Evolutionary conservation across 2,888 invertebrate genomes (phyloP).

Genomic region (Poecilus cupreus): DNA sequence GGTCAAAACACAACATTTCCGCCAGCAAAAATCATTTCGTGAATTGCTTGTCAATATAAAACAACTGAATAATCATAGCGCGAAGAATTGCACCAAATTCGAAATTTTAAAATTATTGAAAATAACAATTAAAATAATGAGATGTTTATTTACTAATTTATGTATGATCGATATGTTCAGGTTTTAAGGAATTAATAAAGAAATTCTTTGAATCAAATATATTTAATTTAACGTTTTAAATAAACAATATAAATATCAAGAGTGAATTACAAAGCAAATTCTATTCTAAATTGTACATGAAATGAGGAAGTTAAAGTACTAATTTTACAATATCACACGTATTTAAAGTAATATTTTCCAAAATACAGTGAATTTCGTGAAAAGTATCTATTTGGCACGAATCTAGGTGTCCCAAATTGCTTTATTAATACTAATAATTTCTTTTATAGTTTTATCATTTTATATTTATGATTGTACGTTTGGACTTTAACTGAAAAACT

Average conservation of each 20-base stretch:
- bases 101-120: no score
- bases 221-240: constrained; percentile 33
- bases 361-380: constrained; percentile 36
- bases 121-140: no score
- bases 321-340: constrained; percentile 32
- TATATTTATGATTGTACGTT: constrained; percentile 19
- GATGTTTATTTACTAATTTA: no score
- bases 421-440: constrained; percentile 11
- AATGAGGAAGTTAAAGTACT: background rate
- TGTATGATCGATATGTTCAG: background rate
- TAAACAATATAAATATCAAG: background rate
- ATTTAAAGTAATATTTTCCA: constrained; percentile 4
- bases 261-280: constrained; percentile 18
- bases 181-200: background rate
- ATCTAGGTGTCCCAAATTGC: constrained; percentile 38
- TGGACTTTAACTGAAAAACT: background rate
- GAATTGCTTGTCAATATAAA: no score
- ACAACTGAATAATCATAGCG: no score
- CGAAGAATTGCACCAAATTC: no score
- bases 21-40: no score
- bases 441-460: background rate
- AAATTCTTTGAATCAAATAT: background rate
- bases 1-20: no score
- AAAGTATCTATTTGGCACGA: constrained; percentile 23
- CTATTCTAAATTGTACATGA: constrained; percentile 20